A percentile compares a stretch with the other conserved stretches of the same genome.
phyloP scores from a whole-genome alignment of 2,888 invertebrate genomes.

The Limenitis camilla region DNA sequence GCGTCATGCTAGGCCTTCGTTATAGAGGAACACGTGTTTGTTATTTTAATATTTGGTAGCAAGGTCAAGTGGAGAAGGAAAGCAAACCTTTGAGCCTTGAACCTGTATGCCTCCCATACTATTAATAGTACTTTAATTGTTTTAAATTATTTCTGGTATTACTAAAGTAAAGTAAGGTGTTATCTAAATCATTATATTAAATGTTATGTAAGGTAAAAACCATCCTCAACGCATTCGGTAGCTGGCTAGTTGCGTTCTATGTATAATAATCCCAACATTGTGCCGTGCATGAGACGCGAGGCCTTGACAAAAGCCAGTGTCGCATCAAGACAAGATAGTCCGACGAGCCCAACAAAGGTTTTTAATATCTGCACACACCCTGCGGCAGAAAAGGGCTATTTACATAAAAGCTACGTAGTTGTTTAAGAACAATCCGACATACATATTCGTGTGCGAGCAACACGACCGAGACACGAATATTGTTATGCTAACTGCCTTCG shows the following conservation, averaged over 20 bases:
- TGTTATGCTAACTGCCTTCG: constrained; percentile 72
- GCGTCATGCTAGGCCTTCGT: too few relatives aligned
- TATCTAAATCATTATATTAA: too few relatives aligned
- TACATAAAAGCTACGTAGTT: constrained; percentile 64
- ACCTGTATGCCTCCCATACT: too few relatives aligned
- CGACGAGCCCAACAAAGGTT: constrained; percentile 57
- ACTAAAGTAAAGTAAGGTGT: too few relatives aligned
- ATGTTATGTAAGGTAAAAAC: too few relatives aligned
- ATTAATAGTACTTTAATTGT: too few relatives aligned
- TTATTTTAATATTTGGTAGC: too few relatives aligned
- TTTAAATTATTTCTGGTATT: too few relatives aligned
- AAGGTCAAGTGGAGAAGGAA: too few relatives aligned
- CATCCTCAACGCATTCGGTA: neutral
- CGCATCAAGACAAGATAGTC: constrained; percentile 41
- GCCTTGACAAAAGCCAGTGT: constrained; percentile 28
- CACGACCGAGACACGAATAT: constrained; percentile 57
- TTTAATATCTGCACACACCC: constrained; percentile 67
- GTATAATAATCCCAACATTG: constrained; percentile 17
- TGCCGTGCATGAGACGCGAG: constrained; percentile 23
- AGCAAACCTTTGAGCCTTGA: too few relatives aligned
- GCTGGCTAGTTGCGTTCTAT: neutral
- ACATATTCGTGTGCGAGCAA: constrained; percentile 41
- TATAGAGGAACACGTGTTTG: too few relatives aligned
- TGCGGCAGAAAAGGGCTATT: constrained; percentile 55
- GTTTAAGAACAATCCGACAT: constrained; percentile 59